These are phyloP conservation scores for Aurelia sp. DNA, from an alignment of 30 jellyfish, hydroid and myxozoan genomes.

Conservation along the genomic window DNA sequence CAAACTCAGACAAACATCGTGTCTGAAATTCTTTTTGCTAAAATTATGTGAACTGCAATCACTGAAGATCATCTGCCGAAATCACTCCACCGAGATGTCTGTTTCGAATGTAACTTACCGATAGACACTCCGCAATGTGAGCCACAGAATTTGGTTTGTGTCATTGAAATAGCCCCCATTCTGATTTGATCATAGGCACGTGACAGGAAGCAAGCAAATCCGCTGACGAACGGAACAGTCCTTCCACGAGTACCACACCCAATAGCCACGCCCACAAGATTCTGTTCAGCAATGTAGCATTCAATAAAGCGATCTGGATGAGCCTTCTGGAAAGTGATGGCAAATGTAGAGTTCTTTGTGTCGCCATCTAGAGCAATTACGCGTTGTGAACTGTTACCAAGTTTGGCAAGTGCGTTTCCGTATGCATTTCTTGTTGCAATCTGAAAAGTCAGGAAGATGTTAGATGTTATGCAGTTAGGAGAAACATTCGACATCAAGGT, in stretches of 20 bases:
- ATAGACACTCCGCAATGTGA: constrained; percentile 97
- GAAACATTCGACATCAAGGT: neutral
- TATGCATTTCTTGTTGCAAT: constrained; percentile 96
- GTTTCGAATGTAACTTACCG: constrained; percentile 46
- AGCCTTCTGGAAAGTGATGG: constrained; percentile 91
- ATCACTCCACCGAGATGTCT: neutral
- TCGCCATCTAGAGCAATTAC: constrained; percentile 97
- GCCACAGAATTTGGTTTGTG: constrained; percentile 86
- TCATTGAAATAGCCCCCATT: constrained; percentile 98
- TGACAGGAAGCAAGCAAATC: constrained; percentile 94
- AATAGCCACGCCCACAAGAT: constrained; percentile 93
- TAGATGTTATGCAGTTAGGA: neutral
- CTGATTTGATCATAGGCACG: constrained; percentile 98
- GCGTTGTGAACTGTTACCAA: constrained; percentile 81
- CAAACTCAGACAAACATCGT: too few species aligned
- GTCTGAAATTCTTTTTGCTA: too few species aligned
- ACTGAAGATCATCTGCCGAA: too few species aligned
- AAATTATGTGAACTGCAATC: too few species aligned
- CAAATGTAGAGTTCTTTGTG: constrained; percentile 97
- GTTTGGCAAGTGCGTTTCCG: constrained; percentile 94
- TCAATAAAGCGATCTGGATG: constrained; percentile 96
- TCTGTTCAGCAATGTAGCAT: constrained; percentile 98
- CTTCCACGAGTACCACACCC: constrained; percentile 96
- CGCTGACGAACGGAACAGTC: constrained; percentile 90
- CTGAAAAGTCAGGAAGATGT: constrained; percentile 23